Evolutionary conservation across 1,140 invertebrate species (phyloP), one percentile per base, ranked within the genome.

Genomic region (Cataglyphis hispanica): DNA sequence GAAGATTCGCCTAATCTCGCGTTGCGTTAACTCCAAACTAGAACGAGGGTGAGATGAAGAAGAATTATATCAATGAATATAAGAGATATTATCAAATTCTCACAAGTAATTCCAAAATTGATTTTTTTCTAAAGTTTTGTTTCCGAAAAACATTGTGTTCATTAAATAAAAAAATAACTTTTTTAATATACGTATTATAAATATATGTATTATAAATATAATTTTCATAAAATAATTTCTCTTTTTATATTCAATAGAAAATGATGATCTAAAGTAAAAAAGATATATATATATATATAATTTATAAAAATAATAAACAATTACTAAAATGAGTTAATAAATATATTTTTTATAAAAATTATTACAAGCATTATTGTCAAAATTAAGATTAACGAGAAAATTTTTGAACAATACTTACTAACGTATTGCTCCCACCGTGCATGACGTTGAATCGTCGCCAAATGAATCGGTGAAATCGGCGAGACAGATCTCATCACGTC

Each of bases 371-470:
- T 13, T 22, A 13, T 13, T 22, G n/a, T 66, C n/a, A n/a, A 11
- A 66, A 78, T 66, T 66, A 34, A 3, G 19, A 4, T 78, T 50
- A 78, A 64, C 25, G 22, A 56, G 46, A 2, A 37, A 8, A 61
- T 66, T 46, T 37, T 70, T 40, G n/a, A 16, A 16, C 56, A 58
- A 60, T 89, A 93, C 93, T 93, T 87, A 93, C 93, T 92, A 64
- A 92, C 86, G 60, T 92, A 90, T 80, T 86, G 86, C 83, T 93
- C 93, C 92, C 92, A 93, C 46, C 75, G 83, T 58, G 87, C 87
- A 25, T 93, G 92, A 70, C 86, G 91, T 86, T 87, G 86, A 75
- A 92, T 92, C 25, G 92, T 93, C 31, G 89, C 91, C 90, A 91
- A 87, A 83, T 89, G 93, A 89, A 70, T 74, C 53, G 89, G 89